Conservation (phyloP, 2,797 vertebrate genomes). For the Leptodactylus fallax region DNA sequence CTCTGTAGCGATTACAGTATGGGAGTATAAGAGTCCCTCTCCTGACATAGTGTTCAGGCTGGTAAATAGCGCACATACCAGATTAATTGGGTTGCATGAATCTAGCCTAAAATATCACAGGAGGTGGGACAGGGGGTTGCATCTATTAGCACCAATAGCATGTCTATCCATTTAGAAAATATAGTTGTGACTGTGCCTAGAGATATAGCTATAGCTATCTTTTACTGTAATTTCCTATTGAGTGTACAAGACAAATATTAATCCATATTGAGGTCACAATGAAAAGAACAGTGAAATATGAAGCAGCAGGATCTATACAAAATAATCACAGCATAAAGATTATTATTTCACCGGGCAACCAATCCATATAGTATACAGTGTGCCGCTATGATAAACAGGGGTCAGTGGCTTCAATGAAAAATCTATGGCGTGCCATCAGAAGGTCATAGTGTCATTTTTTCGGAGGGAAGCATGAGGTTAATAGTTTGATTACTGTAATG, state of each 20-base stretch:
- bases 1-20: too few relatives aligned
- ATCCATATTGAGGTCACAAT: neutral
- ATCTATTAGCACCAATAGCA: neutral
- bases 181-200: neutral
- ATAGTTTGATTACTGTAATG: constrained; percentile 47
- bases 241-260: neutral
- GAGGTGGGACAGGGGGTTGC: neutral
- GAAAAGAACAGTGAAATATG: neutral
- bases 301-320: neutral
- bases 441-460: neutral
- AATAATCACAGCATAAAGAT: neutral
- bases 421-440: neutral
- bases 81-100: too few relatives aligned
- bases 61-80: too few relatives aligned
- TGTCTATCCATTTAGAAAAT: neutral
- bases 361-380: neutral
- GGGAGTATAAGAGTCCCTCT: too few relatives aligned
- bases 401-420: constrained; percentile 14
- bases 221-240: neutral
- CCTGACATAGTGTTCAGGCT: too few relatives aligned
- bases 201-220: neutral
- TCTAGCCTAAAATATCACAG: neutral
- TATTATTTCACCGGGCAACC: neutral
- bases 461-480: constrained; percentile 23
- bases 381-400: neutral